phyloP scores from a whole-genome alignment of 2,888 invertebrate species.

The Caenorhabditis wallacei region DNA sequence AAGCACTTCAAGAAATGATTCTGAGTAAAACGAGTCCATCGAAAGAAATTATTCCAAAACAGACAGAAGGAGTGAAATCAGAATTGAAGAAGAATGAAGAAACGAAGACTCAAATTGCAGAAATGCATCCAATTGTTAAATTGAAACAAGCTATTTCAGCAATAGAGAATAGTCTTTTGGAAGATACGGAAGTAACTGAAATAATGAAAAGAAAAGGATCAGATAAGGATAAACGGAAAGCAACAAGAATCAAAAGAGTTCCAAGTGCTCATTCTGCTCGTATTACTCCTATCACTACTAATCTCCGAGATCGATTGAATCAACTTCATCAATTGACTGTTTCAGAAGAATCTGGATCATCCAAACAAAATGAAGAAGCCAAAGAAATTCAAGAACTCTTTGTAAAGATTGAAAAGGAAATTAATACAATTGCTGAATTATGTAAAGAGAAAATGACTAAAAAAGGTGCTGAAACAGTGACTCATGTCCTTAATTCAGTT shows the following conservation, averaged over 20 bases:
- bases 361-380: slow-evolving; percentile 48
- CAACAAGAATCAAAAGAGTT: slow-evolving; percentile 67
- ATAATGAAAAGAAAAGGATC: slow-evolving; percentile 59
- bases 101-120: slow-evolving; percentile 53
- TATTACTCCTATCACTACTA: slow-evolving; percentile 75
- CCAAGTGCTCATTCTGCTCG: slow-evolving; percentile 74
- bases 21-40: slow-evolving; percentile 71
- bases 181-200: slow-evolving; percentile 76
- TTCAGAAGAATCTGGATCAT: slow-evolving; percentile 50
- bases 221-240: slow-evolving; percentile 49
- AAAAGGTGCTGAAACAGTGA: slow-evolving; percentile 78
- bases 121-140: slow-evolving; percentile 74
- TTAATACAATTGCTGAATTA: slow-evolving; percentile 77
- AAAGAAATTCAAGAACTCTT: slow-evolving; percentile 77
- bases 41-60: slow-evolving; percentile 54
- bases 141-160: slow-evolving; percentile 69
- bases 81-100: neutral
- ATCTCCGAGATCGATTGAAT: slow-evolving; percentile 71
- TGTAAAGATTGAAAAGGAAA: slow-evolving; percentile 79
- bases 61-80: slow-evolving; percentile 25
- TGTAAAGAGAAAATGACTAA: slow-evolving; percentile 77
- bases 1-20: slow-evolving; percentile 80
- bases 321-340: slow-evolving; percentile 73
- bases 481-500: slow-evolving; percentile 75
- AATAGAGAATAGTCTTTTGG: slow-evolving; percentile 78